Percentiles rank a stretch among this genome's conserved stretches.
phyloP scores from a whole-genome alignment of 2,113 vertebrate genomes.

The Cavia porcellus region DNA sequence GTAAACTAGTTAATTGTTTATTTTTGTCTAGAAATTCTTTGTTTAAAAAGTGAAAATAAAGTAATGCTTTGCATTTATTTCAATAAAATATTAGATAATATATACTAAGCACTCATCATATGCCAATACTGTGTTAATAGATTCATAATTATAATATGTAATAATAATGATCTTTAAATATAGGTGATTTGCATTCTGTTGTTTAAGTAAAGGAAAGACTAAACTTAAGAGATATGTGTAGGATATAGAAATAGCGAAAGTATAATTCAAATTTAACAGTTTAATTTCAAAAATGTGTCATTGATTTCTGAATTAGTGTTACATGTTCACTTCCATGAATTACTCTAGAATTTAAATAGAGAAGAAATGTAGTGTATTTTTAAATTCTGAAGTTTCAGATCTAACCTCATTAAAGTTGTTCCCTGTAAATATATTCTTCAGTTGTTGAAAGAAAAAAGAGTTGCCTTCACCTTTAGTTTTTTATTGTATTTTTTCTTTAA shows the following conservation, averaged over 20 bases:
- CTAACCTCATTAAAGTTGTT: conserved; percentile 59
- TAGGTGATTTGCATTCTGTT: not conserved
- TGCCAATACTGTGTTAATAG: not conserved
- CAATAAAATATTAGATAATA: not conserved
- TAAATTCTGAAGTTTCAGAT: conserved; percentile 21
- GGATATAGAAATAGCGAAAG: not conserved
- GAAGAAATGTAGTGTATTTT: not conserved
- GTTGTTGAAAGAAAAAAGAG: conserved; percentile 5
- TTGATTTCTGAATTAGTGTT: conserved; percentile 1
- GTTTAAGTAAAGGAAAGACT: not conserved
- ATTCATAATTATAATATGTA: not conserved
- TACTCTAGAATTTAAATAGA: conserved; percentile 35
- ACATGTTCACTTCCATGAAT: not conserved
- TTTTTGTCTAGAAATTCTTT: not conserved
- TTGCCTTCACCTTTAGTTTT: conserved; percentile 67
- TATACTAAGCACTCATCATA: not conserved
- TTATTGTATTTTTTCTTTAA: not conserved
- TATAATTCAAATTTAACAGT: not conserved
- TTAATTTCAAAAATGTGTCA: not conserved
- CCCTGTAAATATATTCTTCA: conserved; percentile 53
- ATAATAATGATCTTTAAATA: not conserved
- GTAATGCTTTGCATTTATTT: not conserved
- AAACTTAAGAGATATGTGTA: not conserved
- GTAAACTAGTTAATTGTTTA: not conserved
- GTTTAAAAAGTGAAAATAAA: conserved; percentile 21